Conservation (phyloP, 2,888 invertebrate species). For the Ormyrus pomaceus region DNA sequence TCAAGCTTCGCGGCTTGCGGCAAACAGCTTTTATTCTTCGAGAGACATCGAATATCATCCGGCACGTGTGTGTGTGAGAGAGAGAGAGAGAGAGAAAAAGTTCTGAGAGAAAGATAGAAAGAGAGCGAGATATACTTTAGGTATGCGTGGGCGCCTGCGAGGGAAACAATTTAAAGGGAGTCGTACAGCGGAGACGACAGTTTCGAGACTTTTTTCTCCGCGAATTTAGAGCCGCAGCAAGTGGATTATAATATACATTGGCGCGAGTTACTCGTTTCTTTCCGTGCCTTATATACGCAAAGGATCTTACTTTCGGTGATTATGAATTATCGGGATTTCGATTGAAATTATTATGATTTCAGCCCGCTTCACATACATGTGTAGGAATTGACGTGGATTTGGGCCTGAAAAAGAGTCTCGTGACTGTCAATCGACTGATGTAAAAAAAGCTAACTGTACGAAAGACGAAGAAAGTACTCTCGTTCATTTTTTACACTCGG, state of each 20-base stretch:
- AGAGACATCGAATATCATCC: constrained; percentile 51
- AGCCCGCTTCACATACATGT: no score
- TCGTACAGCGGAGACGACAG: constrained; percentile 51
- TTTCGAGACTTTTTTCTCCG: constrained; percentile 51
- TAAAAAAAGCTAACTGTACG: constrained; percentile 53
- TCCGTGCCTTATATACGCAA: no score
- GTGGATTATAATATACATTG: no score
- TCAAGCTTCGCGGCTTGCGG: constrained; percentile 49
- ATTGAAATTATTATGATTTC: no score
- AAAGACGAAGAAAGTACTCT: constrained; percentile 58
- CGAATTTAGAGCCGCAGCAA: no score
- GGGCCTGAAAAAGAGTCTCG: constrained; percentile 46
- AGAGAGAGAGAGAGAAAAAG: background rate
- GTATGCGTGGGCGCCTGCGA: constrained; percentile 54
- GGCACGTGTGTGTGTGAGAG: constrained; percentile 14
- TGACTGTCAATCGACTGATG: constrained; percentile 56
- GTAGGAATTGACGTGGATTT: background rate
- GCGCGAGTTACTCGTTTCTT: no score
- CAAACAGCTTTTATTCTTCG: constrained; percentile 53
- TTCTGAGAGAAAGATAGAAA: constrained; percentile 4
- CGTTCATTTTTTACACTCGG: constrained; percentile 58
- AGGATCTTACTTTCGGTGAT: no score
- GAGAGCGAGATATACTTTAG: constrained; percentile 45
- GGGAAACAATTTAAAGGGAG: constrained; percentile 42
- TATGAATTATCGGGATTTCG: no score